phyloP scores from a whole-genome alignment of 2,797 vertebrate species.

The Anabacerthia variegaticeps region DNA sequence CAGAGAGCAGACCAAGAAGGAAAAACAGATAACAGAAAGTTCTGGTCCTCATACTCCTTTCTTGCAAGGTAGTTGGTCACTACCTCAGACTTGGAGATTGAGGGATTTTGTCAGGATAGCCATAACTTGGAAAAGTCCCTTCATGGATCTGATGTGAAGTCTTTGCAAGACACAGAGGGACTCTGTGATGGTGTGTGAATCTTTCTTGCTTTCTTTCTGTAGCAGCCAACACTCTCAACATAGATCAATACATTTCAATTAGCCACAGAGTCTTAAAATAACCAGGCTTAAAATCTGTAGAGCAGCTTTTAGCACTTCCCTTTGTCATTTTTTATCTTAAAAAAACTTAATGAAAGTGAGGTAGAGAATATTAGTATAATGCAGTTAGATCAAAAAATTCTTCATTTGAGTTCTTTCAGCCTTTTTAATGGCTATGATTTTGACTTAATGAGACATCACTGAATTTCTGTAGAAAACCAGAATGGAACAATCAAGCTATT shows the following conservation, averaged over 20 bases:
- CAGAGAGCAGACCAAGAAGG: not conserved
- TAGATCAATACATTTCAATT: constrained; percentile 45
- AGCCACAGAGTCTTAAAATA: constrained; percentile 16
- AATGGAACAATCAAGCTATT: not conserved
- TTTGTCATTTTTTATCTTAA: not conserved
- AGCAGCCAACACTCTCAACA: not conserved
- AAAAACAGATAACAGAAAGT: not conserved
- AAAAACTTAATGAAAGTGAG: not conserved
- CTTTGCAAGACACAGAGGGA: not conserved
- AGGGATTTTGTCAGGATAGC: not conserved
- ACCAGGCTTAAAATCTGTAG: not conserved
- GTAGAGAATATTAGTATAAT: not conserved
- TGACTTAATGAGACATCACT: not conserved
- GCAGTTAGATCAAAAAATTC: not conserved
- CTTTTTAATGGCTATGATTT: not conserved
- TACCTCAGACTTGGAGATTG: not conserved
- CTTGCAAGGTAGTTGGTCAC: not conserved
- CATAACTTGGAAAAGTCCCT: not conserved
- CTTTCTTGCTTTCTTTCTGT: not conserved
- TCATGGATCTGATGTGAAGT: not conserved
- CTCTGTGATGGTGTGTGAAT: not conserved
- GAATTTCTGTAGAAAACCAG: not conserved
- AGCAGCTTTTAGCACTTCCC: not conserved
- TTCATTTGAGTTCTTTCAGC: not conserved
- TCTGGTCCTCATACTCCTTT: not conserved